Base-by-base conservation (phyloP, 2,888 invertebrate species). In the Colletes collaris region DNA sequence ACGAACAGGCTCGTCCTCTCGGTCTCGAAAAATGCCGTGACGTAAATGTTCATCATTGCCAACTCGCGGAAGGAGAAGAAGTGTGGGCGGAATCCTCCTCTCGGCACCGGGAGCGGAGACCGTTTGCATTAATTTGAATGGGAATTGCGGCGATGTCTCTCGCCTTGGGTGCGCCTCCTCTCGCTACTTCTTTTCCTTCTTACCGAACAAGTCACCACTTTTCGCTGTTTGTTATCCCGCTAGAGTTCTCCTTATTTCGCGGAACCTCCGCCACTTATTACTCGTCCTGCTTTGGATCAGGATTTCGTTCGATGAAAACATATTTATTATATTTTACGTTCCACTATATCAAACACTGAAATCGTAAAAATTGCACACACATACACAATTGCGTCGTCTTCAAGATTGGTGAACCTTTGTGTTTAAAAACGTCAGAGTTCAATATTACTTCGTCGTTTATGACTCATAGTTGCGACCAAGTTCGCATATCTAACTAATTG, bases 61-160 rank as follows among this genome's bases (percentile, higher is more conserved):
- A 71, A 75, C 62, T 77, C 65, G 59, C 68, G 67, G 67, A 37
- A 70, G 70, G 55, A 64, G 69, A 76, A 86, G 83, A 87, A 89
- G 83, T 85, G 85, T 86, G 83, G 86, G 86, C 84, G 86, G 84
- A 84, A 86, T 85, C 82, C 58, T 79, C 63, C 79, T 87, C 86
- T 86, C 87, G 87, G 81, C 69, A 76, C 67, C 44, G 82, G 82
- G 77, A 77, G 84, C 78, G 83, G 68, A 79, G 84, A 84, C 85
- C 87, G 89, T 90, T 90, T 90, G 90, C 90, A 90, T 90, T 90
- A 89, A 90, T 90, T 90, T 90, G 90, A 90, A 90, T 90, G 86
- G 88, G 88, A 90, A 90, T 90, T 88, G 89, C 88, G 75, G 65
- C 68, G 79, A 79, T 78, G 84, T 82, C 81, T 85, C 78, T 69